phyloP scores from a whole-genome alignment of 2,113 vertebrate genomes.

The Anseranas semipalmata region DNA sequence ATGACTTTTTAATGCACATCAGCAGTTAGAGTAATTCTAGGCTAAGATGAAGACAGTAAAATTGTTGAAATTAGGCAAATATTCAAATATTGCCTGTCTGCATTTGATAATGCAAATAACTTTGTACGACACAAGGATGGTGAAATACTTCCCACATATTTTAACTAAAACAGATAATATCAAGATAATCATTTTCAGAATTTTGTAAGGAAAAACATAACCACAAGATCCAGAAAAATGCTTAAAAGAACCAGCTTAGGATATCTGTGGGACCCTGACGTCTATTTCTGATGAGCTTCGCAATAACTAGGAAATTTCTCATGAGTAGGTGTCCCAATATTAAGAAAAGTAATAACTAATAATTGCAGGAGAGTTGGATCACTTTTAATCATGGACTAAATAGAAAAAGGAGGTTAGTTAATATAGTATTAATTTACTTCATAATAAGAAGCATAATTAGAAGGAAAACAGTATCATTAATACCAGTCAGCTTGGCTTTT shows the following conservation, averaged over 20 bases:
- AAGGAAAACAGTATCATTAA: neutral
- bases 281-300: rapidly evolving
- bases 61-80: neutral
- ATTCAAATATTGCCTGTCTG: neutral
- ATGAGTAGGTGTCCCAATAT: neutral
- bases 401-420: neutral
- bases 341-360: neutral
- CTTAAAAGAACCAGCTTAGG: neutral
- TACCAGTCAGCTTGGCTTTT: neutral
- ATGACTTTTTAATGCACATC: neutral
- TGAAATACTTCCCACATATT: neutral
- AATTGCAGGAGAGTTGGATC: neutral
- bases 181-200: neutral
- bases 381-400: neutral
- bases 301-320: neutral
- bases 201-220: neutral
- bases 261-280: rapidly evolving
- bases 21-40: no score
- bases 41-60: neutral
- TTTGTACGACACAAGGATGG: neutral
- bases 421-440: neutral
- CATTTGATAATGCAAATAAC: neutral
- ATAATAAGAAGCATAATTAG: neutral
- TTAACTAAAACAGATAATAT: neutral
- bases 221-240: neutral